Evolutionary conservation across 2,888 invertebrate species (phyloP).

Genomic region (Harpagoxenus sublaevis): DNA sequence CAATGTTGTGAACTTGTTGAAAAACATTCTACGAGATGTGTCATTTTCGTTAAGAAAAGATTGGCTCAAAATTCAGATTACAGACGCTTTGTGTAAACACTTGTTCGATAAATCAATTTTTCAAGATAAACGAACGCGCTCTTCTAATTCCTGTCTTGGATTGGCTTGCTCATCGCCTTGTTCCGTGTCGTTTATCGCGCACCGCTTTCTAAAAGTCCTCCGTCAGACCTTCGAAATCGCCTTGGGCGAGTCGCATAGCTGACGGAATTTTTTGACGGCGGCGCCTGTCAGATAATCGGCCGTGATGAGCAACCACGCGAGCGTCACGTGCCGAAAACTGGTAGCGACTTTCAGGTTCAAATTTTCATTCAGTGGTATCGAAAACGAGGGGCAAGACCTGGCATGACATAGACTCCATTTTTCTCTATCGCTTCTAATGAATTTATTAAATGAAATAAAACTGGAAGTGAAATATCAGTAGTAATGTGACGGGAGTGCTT

Average conservation of each 20-base stretch:
- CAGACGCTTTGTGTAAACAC: not conserved
- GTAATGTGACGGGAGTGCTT: not conserved
- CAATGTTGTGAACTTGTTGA: not conserved
- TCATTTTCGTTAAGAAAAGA: not conserved
- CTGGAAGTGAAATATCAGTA: not conserved
- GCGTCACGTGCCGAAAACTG: not conserved
- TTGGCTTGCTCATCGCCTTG: constrained; percentile 24
- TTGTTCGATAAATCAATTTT: not conserved
- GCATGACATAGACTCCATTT: not conserved
- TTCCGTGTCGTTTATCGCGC: constrained; percentile 25
- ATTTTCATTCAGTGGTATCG: not conserved
- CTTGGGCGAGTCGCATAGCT: constrained; percentile 59
- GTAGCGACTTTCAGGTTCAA: not conserved
- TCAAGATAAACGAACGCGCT: constrained; percentile 1
- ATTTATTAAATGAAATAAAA: constrained; percentile 1
- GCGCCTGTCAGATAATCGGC: not conserved
- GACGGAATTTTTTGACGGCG: constrained; percentile 39
- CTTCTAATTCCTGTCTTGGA: not conserved
- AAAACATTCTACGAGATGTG: not conserved
- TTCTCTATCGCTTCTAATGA: not conserved
- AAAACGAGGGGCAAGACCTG: not conserved
- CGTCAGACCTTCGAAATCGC: constrained; percentile 74
- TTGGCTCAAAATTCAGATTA: not conserved
- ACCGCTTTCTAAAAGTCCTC: constrained; percentile 76
- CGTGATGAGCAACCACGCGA: not conserved